Base-by-base conservation (phyloP, 1,140 invertebrate genomes). In the Bemisia tabaci region DNA sequence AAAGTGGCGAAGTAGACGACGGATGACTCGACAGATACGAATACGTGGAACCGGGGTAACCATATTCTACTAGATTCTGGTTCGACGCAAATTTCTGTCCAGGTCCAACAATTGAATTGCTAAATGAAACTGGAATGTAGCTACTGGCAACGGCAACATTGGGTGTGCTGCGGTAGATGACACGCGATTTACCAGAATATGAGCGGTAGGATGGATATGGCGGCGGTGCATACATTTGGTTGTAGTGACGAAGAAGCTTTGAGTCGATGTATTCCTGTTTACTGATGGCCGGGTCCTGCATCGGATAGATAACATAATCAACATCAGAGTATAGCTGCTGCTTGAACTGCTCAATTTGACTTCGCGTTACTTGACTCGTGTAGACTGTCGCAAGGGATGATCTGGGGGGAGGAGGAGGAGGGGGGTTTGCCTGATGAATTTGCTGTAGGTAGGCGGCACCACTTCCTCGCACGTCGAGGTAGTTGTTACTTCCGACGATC, bases 251-350 rank as follows among this genome's bases (percentile, higher is more conserved):
- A 2, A 70, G 64, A 72, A 90, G 82, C 73, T 93, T 93, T 9
- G 89, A 88, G 72, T 93, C 91, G 70, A 92, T 82, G 76, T 94
- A 94, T 74, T 94, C 91, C 75, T 93, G 90, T 74, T 91, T 89
- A 67, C 90, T 92, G 22, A 93, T 83, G 0, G 89, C 86, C 23
- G 91, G 90, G 77, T 94, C 91, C 77, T 93, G 90, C 62, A 92
- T 76, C 0, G 91, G 91, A 73, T 92, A 94, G 74, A 93, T 90
- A 0, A 93, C 91, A 72, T 91, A 94, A 75, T 94, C 91, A 2
- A 91, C 89, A 71, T 93, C 91, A 48, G 90, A 92, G 70, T 91
- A 91, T 22, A 93, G 81, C 72, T 93, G 90, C 71, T 91, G 89
- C 72, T 91, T 87, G 71, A 91, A 93, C 68, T 90, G 86, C 70